These are phyloP conservation scores for Pipistrellus pipistrellus DNA, from an alignment of 2,797 vertebrate species.

Conservation along the genomic window DNA sequence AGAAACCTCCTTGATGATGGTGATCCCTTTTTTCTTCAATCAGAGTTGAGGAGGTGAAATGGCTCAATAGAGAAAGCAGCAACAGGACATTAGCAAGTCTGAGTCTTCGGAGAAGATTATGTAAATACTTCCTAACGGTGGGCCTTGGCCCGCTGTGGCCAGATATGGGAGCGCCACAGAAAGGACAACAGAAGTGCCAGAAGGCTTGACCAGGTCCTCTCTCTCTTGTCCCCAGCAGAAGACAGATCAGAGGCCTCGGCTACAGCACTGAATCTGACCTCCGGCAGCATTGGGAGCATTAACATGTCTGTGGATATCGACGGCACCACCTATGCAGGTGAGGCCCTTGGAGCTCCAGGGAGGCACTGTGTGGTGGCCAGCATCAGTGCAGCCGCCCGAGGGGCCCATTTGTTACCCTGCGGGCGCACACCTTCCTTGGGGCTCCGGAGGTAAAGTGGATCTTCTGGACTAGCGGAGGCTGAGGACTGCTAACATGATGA, in stretches of 20 bases:
- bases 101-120: not conserved
- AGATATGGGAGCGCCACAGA: not conserved
- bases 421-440: not conserved
- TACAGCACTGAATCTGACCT: slow-evolving; percentile 93
- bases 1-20: not conserved
- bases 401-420: not conserved
- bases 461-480: not conserved
- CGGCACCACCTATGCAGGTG: slow-evolving; percentile 96
- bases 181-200: accelerated
- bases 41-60: not conserved
- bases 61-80: not conserved
- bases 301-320: slow-evolving; percentile 98
- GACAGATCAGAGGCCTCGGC: slow-evolving; percentile 94
- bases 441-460: not conserved
- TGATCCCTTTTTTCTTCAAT: not conserved
- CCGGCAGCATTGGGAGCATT: slow-evolving; percentile 94
- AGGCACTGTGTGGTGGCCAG: accelerated
- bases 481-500: not conserved
- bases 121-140: not conserved
- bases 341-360: slow-evolving; percentile 56
- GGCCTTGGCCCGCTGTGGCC: not conserved
- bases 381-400: not conserved
- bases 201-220: not conserved
- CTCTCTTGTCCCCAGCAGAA: slow-evolving; percentile 87
- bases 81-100: not conserved